Base-by-base conservation (phyloP, 2,113 vertebrate genomes). In the Tragelaphus buxtoni region DNA sequence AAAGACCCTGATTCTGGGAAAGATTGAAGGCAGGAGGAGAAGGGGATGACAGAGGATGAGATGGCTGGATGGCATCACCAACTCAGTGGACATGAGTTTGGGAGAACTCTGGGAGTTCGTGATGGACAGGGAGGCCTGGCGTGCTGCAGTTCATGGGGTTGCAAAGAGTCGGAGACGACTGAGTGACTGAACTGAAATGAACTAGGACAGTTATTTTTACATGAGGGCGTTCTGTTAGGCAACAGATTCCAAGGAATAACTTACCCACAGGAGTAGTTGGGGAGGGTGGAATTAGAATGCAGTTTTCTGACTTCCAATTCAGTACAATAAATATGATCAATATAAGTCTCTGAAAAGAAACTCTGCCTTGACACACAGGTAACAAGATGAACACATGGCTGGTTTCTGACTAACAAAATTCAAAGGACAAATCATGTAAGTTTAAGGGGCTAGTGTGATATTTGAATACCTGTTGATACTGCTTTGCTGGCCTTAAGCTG, bases 91-190 rank as follows among this genome's bases (percentile, higher is more conserved):
- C n/a, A 22, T 35, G 9, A 69, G 9, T 35, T 1, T 69, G 63
- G 4, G n/a, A 35, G 9, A 4, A 22, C n/a, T 39, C n/a, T 1
- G 0, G 18, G 65, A 39, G 18, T 22, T 69, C n/a, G n/a, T 39
- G 65, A 39, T 69, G 18, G 65, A 69, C 9, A 35, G 9, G 18
- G 65, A 69, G 18, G n/a, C n/a, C n/a, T 69, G 65, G n/a, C 0
- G 8, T 69, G n/a, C n/a, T 69, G 18, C 18, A 2, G 18, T 39
- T 39, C n/a, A 11, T 11, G 18, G 9, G n/a, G n/a, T 35, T 0
- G 4, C 65, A 69, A 69, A 35, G n/a, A 39, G n/a, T 20, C 0
- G 0, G 65, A 69, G 18, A 35, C 0, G 1, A 69, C 9, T 61
- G 58, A 61, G 11, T 0, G 5, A 56, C 63, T 18, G 8, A 65